These are phyloP conservation scores for Apolygus lucorum DNA, from an alignment of 1,140 invertebrate species.

Conservation along the genomic window DNA sequence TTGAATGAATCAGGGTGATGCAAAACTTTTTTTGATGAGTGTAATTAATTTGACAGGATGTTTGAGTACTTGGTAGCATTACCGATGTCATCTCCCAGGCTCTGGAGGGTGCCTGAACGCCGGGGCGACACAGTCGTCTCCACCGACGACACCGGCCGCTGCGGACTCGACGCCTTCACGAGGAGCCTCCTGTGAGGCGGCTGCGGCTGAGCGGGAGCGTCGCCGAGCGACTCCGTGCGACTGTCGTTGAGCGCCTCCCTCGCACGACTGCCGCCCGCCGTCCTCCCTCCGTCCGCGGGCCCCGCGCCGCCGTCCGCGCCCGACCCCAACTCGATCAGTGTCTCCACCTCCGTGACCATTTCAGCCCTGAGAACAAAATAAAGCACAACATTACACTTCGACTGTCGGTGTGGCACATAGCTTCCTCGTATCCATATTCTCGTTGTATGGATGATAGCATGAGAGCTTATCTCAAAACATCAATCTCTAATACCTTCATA, in stretches of 20 bases:
- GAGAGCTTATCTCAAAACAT: too few species aligned
- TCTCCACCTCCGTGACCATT: not conserved
- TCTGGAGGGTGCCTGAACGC: not conserved
- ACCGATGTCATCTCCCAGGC: not conserved
- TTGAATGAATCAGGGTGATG: too few species aligned
- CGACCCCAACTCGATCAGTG: not conserved
- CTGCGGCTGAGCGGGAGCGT: too few species aligned
- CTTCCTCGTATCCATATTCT: too few species aligned
- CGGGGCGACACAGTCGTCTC: not conserved
- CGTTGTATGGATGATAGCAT: too few species aligned
- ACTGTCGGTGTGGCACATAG: too few species aligned
- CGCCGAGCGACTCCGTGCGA: too few species aligned
- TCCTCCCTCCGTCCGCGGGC: not conserved
- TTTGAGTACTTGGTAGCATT: too few species aligned
- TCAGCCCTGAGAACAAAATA: not conserved
- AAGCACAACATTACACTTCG: not conserved
- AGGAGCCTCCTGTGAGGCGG: constrained; percentile 4
- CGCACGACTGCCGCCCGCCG: not conserved
- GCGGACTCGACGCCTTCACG: not conserved
- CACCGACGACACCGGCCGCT: not conserved
- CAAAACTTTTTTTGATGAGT: too few species aligned
- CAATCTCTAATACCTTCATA: not conserved
- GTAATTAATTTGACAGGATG: too few species aligned
- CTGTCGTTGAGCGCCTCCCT: too few species aligned
- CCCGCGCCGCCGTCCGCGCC: not conserved